Evolutionary conservation across 1,140 invertebrate genomes (phyloP).

Genomic region (Antheraea pernyi): DNA sequence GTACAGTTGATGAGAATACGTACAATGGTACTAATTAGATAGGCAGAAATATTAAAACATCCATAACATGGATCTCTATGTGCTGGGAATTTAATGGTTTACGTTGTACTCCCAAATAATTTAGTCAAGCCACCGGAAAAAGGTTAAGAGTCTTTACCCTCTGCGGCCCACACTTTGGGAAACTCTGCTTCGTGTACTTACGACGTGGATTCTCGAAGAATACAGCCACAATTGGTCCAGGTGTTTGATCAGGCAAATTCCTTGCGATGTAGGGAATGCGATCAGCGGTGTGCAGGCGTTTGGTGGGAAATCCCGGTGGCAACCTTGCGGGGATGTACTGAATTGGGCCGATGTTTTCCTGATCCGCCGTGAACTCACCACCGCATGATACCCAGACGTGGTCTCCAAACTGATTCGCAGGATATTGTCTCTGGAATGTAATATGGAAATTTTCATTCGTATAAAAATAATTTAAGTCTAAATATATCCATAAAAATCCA

Average conservation of each 20-base stretch:
- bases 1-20: too few species aligned
- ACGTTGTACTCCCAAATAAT: too few species aligned
- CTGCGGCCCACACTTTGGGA: too few species aligned
- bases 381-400: slow-evolving; percentile 92
- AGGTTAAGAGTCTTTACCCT: too few species aligned
- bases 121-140: too few species aligned
- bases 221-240: slow-evolving; percentile 92
- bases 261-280: slow-evolving; percentile 85
- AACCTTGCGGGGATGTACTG: slow-evolving; percentile 87
- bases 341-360: slow-evolving; percentile 93
- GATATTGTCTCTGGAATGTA: slow-evolving; percentile 37
- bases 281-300: slow-evolving; percentile 83
- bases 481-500: too few species aligned
- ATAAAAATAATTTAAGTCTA: too few species aligned
- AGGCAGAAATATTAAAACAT: too few species aligned
- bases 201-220: slow-evolving; percentile 90
- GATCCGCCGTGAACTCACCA: slow-evolving; percentile 92
- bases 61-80: too few species aligned
- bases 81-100: too few species aligned
- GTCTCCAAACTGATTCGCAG: slow-evolving; percentile 73
- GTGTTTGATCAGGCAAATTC: slow-evolving; percentile 86
- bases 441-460: too few species aligned
- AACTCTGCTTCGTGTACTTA: slow-evolving; percentile 73
- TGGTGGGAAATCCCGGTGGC: slow-evolving; percentile 84
- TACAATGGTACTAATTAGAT: too few species aligned